phyloP scores from a whole-genome alignment of 2,888 invertebrate genomes.

The Torymus tubicola region DNA sequence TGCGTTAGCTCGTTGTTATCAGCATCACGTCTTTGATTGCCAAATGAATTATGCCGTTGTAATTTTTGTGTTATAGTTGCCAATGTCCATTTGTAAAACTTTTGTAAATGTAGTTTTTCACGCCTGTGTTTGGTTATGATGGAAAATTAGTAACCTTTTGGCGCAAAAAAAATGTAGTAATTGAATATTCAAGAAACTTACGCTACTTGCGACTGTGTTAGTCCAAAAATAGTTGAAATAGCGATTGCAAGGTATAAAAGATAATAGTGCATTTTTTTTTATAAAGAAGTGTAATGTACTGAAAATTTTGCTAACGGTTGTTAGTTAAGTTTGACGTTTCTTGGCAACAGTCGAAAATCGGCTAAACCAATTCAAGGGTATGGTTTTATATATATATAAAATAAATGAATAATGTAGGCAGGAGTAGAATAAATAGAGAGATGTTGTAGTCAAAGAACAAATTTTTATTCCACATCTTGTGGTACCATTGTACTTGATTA shows the following conservation, averaged over 20 bases:
- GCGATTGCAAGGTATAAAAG: constrained; percentile 61
- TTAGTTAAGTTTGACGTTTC: constrained; percentile 30
- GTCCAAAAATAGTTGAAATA: constrained; percentile 67
- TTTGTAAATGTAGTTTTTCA: constrained; percentile 48
- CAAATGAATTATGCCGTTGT: neutral
- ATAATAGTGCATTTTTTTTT: constrained; percentile 64
- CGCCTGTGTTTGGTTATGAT: constrained; percentile 27
- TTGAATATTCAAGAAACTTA: constrained; percentile 57
- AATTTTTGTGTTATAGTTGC: constrained; percentile 10
- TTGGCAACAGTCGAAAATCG: constrained; percentile 40
- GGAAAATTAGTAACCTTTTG: neutral
- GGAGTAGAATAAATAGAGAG: constrained; percentile 12
- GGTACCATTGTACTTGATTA: constrained; percentile 50
- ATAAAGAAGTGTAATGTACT: constrained; percentile 49
- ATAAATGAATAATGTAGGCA: neutral
- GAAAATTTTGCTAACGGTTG: constrained; percentile 26
- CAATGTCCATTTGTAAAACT: constrained; percentile 16
- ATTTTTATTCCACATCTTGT: constrained; percentile 54
- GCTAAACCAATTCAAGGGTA: constrained; percentile 29
- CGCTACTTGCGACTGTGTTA: constrained; percentile 61
- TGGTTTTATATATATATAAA: constrained; percentile 16
- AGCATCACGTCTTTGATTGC: neutral
- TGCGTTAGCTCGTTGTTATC: neutral
- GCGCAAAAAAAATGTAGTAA: too few species aligned
- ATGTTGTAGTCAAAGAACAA: constrained; percentile 54